A percentile compares a stretch with the other conserved stretches of the same genome.
Conservation (phyloP, 1,140 invertebrate species). For the Caenorhabditis brenneri region DNA sequence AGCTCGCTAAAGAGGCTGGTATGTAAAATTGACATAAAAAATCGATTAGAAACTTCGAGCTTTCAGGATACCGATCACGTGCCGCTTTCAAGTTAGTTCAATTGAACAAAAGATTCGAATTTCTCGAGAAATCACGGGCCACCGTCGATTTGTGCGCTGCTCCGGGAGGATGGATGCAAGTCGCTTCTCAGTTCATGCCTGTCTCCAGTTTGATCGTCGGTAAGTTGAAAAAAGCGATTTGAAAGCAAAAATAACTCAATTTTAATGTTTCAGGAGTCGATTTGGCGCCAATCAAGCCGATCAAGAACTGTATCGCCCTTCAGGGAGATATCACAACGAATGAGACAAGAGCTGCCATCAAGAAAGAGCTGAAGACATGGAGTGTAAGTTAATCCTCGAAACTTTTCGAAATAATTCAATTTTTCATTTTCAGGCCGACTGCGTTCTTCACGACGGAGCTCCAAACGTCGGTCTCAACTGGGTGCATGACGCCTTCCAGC, state of each 20-base stretch:
- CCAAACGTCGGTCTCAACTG: conserved; percentile 98
- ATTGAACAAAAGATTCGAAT: conserved; percentile 94
- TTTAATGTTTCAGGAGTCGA: conserved; percentile 80
- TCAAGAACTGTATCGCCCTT: conserved; percentile 86
- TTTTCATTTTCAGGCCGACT: conserved; percentile 80
- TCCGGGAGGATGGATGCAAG: conserved; percentile 99
- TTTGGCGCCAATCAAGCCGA: conserved; percentile 90
- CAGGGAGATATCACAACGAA: conserved; percentile 95
- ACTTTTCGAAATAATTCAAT: not conserved
- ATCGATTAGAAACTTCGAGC: not conserved
- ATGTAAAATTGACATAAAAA: conserved; percentile 56
- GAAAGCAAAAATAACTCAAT: not conserved
- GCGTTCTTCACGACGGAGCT: conserved; percentile 94
- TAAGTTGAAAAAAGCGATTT: conserved; percentile 61
- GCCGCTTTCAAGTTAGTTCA: conserved; percentile 98
- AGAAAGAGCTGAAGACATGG: conserved; percentile 86
- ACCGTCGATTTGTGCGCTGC: conserved; percentile 97
- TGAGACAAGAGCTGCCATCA: conserved; percentile 76
- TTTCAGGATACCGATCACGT: conserved; percentile 88
- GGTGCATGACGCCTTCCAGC: conserved; percentile 95
- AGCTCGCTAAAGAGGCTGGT: conserved; percentile 98
- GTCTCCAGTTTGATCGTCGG: conserved; percentile 90
- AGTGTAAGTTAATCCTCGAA: conserved; percentile 71
- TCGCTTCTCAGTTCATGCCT: conserved; percentile 97
- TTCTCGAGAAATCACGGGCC: conserved; percentile 92